Evolutionary conservation across 1,140 invertebrate species (phyloP), one percentile per base, ranked within the genome.

Genomic region (Heliothis subflexa): DNA sequence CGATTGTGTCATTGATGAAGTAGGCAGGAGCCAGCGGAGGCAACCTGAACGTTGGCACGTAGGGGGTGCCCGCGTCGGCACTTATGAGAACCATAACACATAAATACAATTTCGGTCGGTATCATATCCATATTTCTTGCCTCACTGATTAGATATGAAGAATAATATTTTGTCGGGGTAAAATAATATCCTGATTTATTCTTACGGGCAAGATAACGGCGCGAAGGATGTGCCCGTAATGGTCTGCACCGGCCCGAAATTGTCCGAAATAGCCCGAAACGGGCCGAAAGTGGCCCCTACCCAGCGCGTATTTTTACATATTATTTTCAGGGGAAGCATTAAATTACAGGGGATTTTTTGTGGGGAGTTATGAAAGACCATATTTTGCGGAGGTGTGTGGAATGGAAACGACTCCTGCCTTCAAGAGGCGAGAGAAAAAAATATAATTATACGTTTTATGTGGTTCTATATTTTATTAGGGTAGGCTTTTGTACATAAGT

Each of bases 151-250:
- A 93, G 90, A 91, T 93, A 93, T 91, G 88, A 85, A 89, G 86
- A 88, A 86, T 86, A 87, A 87, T 90, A 88, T 88, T 88, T 88
- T 84, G 84, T 83, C 78, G 61, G 78, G 84, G 79, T 83, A 84
- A 86, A 90, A 90, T 93, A 93, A 90, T 90, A 89, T 88, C 85
- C 78, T 88, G 89, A 93, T 93, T 91, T 91, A 92, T 92, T 86
- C 83, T 75, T 78, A 78, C 45, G 83, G 83, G 86, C 78, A 79
- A 89, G 91, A 93, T 91, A 91, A 91, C 85, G 86, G 86, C 61
- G 79, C 81, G 86, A 84, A 84, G 85, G 89, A 89, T 89, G 90
- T 86, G 82, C 81, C 81, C 85, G 82, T 92, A 91, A 92, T 90
- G 88, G 86, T 78, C 78, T 85, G 82, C 79, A 82, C 70, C 82